These are phyloP conservation scores for Diachasmimorpha longicaudata DNA, from an alignment of 1,140 invertebrate species.

Conservation along the genomic window DNA sequence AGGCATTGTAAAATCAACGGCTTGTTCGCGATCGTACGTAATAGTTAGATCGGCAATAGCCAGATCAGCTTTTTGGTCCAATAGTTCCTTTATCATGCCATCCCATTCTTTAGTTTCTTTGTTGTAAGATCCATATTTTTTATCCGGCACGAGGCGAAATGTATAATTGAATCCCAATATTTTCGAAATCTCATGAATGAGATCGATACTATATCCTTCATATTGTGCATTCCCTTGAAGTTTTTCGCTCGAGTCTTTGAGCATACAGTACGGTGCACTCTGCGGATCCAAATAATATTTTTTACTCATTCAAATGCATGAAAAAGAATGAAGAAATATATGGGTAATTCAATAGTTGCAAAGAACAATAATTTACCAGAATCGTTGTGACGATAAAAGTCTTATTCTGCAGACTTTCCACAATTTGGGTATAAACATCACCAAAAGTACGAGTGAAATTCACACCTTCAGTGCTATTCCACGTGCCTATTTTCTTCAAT, in stretches of 20 bases:
- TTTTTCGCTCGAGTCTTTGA: constrained; percentile 80
- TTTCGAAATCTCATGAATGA: constrained; percentile 86
- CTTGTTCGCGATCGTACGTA: constrained; percentile 87
- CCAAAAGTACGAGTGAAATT: constrained; percentile 89
- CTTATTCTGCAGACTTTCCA: constrained; percentile 89
- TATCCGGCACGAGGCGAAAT: constrained; percentile 80
- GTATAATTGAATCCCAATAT: constrained; percentile 92
- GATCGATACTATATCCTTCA: constrained; percentile 87
- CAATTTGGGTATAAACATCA: constrained; percentile 82
- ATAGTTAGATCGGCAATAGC: constrained; percentile 94
- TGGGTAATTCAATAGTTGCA: too few species aligned
- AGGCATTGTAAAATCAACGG: constrained; percentile 94
- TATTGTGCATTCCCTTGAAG: constrained; percentile 85
- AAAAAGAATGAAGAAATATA: constrained; percentile 38
- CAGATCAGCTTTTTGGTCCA: constrained; percentile 89
- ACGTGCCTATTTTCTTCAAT: constrained; percentile 83
- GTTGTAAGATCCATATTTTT: constrained; percentile 80
- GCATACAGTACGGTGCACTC: constrained; percentile 93
- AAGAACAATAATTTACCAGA: constrained; percentile 75
- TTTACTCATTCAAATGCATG: not conserved
- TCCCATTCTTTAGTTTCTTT: constrained; percentile 87
- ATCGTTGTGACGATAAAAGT: constrained; percentile 91
- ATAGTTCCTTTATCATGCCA: constrained; percentile 90
- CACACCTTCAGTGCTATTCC: constrained; percentile 86
- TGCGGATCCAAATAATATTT: constrained; percentile 54